These are phyloP conservation scores for Yponomeuta malinellus DNA, from an alignment of 2,888 invertebrate genomes.

Conservation along the genomic window DNA sequence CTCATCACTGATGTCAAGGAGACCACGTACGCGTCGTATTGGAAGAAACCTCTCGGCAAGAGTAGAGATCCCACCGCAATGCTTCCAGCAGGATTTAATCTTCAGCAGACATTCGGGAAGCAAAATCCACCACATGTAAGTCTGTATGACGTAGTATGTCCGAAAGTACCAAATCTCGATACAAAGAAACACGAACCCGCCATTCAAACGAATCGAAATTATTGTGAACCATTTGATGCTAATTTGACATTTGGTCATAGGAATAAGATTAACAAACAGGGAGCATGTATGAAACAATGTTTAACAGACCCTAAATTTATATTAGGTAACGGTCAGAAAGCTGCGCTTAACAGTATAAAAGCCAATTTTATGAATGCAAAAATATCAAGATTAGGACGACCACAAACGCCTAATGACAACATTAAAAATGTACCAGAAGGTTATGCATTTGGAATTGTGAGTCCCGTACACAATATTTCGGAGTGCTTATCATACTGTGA, in stretches of 20 bases:
- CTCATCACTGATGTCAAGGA: constrained; percentile 53
- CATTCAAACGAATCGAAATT: constrained; percentile 42
- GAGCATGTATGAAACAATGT: constrained; percentile 61
- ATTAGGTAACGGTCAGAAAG: constrained; percentile 47
- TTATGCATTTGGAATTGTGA: constrained; percentile 60
- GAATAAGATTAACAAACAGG: constrained; percentile 59
- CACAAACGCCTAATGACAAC: constrained; percentile 67
- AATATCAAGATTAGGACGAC: constrained; percentile 50
- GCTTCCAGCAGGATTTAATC: constrained; percentile 56
- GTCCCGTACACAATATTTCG: constrained; percentile 55
- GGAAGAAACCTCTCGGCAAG: constrained; percentile 47
- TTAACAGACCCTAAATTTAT: constrained; percentile 51
- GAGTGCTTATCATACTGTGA: constrained; percentile 57
- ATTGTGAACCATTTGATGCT: constrained; percentile 59
- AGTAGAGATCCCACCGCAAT: constrained; percentile 49
- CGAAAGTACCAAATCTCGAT: constrained; percentile 45
- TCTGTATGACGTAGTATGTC: constrained; percentile 59
- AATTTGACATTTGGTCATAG: constrained; percentile 61
- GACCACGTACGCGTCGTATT: constrained; percentile 53
- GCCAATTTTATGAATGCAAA: constrained; percentile 49
- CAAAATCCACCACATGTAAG: constrained; percentile 38
- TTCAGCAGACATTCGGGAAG: constrained; percentile 50
- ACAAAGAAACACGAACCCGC: constrained; percentile 43
- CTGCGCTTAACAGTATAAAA: constrained; percentile 52
- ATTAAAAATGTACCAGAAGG: constrained; percentile 58